Evolutionary conservation across 2,888 invertebrate genomes (phyloP), one percentile per base, ranked within the genome.

Genomic region (Meteorus colon): DNA sequence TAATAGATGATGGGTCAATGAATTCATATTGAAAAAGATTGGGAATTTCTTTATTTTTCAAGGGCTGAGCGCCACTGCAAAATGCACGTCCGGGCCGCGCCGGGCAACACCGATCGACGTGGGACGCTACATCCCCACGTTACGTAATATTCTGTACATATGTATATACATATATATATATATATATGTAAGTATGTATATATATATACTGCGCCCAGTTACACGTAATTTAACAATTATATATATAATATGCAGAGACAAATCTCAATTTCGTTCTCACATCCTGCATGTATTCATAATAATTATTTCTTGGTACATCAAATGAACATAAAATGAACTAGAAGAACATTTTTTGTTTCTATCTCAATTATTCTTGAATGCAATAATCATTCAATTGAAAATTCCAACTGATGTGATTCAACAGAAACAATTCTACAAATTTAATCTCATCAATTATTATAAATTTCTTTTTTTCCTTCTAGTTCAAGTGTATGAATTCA

Each of bases 71-170:
- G 55, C 55, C 55, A 55, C 55, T 55, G 55, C 19, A 24, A 55
- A 55, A 55, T 19, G 55, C 19, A 55, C 55, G 55, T 55, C 55
- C 55, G 55, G 48, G 48, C 48, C 48, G 48, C 48, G 48, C 48
- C 48, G n/a, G 55, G 55, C 55, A 55, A 55, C 55, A 55, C 55
- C 55, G 55, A 55, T 55, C 55, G 55, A 55, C 55, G 8, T 55
- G 55, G 19, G 55, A 55, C 55, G 55, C 19, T 55, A 55, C 55
- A 55, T 55, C 55, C 55, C 55, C 19, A 19, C 55, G n/a, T 55
- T 55, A 55, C 55, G 55, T 55, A 55, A 55, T 19, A 55, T 55
- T 55, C 55, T n/a, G 19, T 55, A 55, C n/a, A 55, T 55, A 55
- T 55, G n/a, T 55, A 19, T 48, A 4, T 48, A 48, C n/a, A 41